phyloP scores from a whole-genome alignment of 92 coral and sea anemone species.

The Palythoa heliodiscus region DNA sequence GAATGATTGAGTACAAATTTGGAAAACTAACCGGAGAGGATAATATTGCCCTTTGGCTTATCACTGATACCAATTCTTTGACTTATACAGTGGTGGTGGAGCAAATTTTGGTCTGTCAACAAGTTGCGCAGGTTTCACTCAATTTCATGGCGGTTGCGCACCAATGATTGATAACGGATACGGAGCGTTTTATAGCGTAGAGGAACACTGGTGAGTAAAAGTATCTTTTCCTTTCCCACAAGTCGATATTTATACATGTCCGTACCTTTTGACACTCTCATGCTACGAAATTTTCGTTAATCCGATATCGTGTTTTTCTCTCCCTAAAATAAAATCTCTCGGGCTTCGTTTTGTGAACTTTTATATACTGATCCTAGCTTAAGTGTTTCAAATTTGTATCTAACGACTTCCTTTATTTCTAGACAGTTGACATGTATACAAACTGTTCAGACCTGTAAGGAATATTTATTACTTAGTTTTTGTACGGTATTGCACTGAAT shows the following conservation, averaged over 20 bases:
- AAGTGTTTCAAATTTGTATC: neutral
- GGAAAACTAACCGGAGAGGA: no score
- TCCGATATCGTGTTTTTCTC: no score
- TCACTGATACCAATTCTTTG: neutral
- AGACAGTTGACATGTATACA: no score
- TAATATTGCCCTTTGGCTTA: neutral
- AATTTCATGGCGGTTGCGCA: slow-evolving; percentile 63
- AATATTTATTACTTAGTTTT: neutral
- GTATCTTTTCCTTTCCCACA: no score
- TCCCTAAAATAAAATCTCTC: no score
- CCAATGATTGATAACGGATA: slow-evolving; percentile 96
- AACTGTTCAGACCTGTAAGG: neutral
- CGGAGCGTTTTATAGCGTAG: slow-evolving; percentile 84
- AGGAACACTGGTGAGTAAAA: slow-evolving; percentile 66
- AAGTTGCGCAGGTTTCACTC: slow-evolving; percentile 80
- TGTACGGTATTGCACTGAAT: neutral
- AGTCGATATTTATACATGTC: no score
- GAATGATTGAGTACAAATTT: no score
- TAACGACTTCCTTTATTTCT: no score
- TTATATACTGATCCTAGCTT: no score
- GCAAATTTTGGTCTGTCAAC: slow-evolving; percentile 87
- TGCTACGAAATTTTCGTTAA: no score
- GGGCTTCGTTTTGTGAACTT: no score
- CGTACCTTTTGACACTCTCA: no score
- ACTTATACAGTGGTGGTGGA: slow-evolving; percentile 81